phyloP scores from a whole-genome alignment of 2,888 invertebrate species.

The Lamproptera curius region DNA sequence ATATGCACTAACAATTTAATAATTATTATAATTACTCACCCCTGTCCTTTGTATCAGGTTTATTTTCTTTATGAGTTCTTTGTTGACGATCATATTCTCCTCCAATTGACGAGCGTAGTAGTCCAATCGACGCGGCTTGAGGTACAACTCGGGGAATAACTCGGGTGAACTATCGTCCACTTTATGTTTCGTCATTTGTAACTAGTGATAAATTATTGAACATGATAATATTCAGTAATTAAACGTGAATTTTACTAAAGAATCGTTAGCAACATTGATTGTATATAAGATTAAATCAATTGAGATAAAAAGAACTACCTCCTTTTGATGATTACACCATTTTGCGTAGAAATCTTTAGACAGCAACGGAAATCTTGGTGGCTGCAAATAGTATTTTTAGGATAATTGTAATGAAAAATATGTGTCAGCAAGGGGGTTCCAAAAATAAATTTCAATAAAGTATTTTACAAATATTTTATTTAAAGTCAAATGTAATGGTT shows the following conservation, averaged over 20 bases:
- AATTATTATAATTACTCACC: conserved; percentile 43
- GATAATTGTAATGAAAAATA: too few relatives aligned
- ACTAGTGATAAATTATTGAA: conserved; percentile 38
- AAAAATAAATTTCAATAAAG: too few relatives aligned
- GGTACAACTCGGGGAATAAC: conserved; percentile 71
- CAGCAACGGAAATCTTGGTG: conserved; percentile 56
- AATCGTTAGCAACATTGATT: too few relatives aligned
- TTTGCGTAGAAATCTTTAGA: conserved; percentile 49
- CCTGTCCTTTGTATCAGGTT: conserved; percentile 78
- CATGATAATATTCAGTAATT: too few relatives aligned
- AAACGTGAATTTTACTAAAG: too few relatives aligned
- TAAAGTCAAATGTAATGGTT: too few relatives aligned
- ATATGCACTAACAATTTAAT: neutral
- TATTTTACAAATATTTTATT: too few relatives aligned
- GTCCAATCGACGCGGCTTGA: conserved; percentile 73
- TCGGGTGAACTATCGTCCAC: conserved; percentile 76
- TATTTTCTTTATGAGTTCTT: conserved; percentile 76
- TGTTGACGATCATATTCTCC: conserved; percentile 74
- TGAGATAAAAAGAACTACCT: conserved; percentile 41
- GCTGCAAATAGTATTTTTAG: conserved; percentile 44
- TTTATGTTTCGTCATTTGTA: conserved; percentile 52
- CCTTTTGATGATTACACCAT: conserved; percentile 68
- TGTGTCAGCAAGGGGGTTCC: too few relatives aligned
- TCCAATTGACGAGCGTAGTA: conserved; percentile 61
- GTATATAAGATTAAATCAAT: too few relatives aligned